Base-by-base conservation (phyloP, 1,140 invertebrate genomes). In the Mya arenaria region DNA sequence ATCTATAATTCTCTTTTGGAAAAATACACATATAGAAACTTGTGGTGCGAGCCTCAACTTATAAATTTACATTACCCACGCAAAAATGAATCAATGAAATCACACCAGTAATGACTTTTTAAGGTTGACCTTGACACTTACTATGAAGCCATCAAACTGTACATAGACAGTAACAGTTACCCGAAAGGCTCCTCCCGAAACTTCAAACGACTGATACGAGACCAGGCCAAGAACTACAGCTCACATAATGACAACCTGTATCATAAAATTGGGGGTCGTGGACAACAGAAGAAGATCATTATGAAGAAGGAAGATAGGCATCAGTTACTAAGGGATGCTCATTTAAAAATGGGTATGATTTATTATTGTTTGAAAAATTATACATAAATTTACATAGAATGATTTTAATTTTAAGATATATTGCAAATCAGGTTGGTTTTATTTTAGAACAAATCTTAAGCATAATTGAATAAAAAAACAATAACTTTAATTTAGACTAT, bases 71-170 rank as follows among this genome's bases (percentile, higher is more conserved):
- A n/a, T n/a, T n/a, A n/a, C n/a, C n/a, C n/a, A n/a, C n/a, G n/a
- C n/a, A n/a, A n/a, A n/a, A n/a, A n/a, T n/a, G n/a, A n/a, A n/a
- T n/a, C n/a, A n/a, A n/a, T n/a, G n/a, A n/a, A n/a, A n/a, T n/a
- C n/a, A n/a, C n/a, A n/a, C n/a, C n/a, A n/a, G n/a, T n/a, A n/a
- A n/a, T n/a, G n/a, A n/a, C 25, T 52, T 52, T 52, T 52, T 28
- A 28, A 79, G 75, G 75, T 79, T 1, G 75, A 79, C 36, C 52
- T 79, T 13, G 75, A 79, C n/a, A 48, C 30, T 15, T 79, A 79
- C 58, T 79, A 79, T 36, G 30, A 34, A 23, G 75, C 75, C 28
- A 68, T 79, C 17, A 68, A 69, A 65, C 44, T 39, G 23, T 79
- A 68, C 34, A 15, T 69, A 28, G 37, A 23, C 10, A 44, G 75